A percentile compares a stretch with the other conserved stretches of the same genome.
Evolutionary conservation across 1,140 invertebrate genomes (phyloP).

Genomic region (Grapholita molesta): DNA sequence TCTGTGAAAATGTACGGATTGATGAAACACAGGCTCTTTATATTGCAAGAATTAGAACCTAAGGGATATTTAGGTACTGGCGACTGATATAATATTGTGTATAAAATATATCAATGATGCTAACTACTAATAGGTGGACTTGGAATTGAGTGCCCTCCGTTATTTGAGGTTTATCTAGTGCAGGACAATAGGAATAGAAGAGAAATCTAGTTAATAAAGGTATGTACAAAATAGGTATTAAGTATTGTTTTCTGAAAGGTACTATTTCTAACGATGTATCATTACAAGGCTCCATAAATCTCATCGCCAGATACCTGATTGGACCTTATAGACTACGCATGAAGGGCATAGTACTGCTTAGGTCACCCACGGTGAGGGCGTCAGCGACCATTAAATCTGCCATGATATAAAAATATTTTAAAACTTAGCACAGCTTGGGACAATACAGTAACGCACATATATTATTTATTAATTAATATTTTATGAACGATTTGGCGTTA

Average conservation of each 20-base stretch:
- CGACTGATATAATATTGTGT: neutral
- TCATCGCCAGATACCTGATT: constrained; percentile 44
- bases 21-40: neutral
- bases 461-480: neutral
- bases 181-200: neutral
- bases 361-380: constrained; percentile 69
- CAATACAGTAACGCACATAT: neutral
- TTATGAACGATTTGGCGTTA: constrained; percentile 4
- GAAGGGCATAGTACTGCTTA: constrained; percentile 74
- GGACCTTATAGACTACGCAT: constrained; percentile 71
- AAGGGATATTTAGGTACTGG: neutral
- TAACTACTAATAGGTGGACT: neutral
- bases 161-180: neutral
- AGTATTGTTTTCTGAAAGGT: neutral
- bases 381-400: constrained; percentile 74
- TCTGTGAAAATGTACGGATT: neutral
- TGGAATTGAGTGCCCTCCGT: neutral
- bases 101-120: neutral
- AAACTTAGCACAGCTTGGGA: neutral
- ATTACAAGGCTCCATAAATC: constrained; percentile 12
- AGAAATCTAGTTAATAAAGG: neutral
- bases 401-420: constrained; percentile 34
- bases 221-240: neutral
- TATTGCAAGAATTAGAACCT: neutral
- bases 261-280: neutral